Evolutionary conservation across 2,888 invertebrate species (phyloP), one percentile per base, ranked within the genome.

Genomic region (Ophioninae sp.): DNA sequence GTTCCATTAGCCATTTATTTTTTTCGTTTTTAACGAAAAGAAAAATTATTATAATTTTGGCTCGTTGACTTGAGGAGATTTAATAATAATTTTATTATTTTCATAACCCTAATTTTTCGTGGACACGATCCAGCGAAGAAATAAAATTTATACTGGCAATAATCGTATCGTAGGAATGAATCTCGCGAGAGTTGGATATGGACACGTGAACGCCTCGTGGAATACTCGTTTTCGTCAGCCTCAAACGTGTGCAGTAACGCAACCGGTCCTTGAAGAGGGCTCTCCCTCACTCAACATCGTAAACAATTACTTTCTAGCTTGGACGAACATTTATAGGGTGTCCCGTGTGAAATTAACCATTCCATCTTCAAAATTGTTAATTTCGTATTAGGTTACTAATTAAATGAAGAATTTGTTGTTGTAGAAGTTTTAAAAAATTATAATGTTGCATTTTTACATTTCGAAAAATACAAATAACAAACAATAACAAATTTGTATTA

Each of bases 261-360:
- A 84, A 87, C 87, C 87, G 86, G 87, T 88, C 86, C 72, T 61
- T 65, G 70, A 56, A 82, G 79, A 21, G 30, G 7, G 57, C 21
- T 23, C 64, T n/a, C 64, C 41, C 74, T 56, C 50, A 56, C 44
- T 62, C 79, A 78, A 69, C 65, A 83, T 84, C 88, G 79, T 88
- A 86, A 89, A 89, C 87, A 90, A 89, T 88, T 87, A 89, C 87
- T 88, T 88, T 88, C 87, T 88, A 89, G 87, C 87, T 78, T 44
- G 81, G 84, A 85, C 82, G 74, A 20, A 61, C 37, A n/a, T 13
- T n/a, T 73, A 44, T 21, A 8, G 8, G 44, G 50, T 50, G 50
- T 50, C 50, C 50, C 50, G 6, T 10, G 17, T 6, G 8, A 30
- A 8, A 50, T 1, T 41, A 17, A 10, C 6, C 17, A 56, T 44